Base-by-base conservation (phyloP, 2,797 vertebrate genomes). In the Enteromius viviparus region DNA sequence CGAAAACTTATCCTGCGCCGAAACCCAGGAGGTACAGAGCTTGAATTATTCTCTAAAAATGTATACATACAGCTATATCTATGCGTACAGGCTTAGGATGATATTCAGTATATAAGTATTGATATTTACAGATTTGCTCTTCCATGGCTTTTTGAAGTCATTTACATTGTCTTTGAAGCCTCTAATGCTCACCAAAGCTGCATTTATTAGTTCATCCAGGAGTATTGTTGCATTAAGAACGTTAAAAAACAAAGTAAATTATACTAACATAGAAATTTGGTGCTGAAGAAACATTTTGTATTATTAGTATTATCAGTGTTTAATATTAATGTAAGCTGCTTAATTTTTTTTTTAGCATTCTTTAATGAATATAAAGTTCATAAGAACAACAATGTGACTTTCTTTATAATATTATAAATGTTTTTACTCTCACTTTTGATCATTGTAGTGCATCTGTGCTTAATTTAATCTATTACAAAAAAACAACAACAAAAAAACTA, bases 1-100 rank as follows among this genome's bases (percentile, higher is more conserved):
- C 95, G 97, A 90, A 98, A 97, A 92, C 96, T 98, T 91, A 96
- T 98, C 90, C 94, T 97, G 84, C 96, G 96, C 89, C 94, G 96
- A 90, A 96, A 96, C 94, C 96, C 96, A 0, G 96, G 96, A 95
- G 96, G 96, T 97, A 88, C 70, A 85, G 9, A 78, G 58, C 60
- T 51, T 77, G 23, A 0, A 37, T 32, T 68, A 79, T 65, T 66
- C 23, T 45, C 32, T 72, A 51, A 68, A n/a, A 34, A 84, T 29
- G 42, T 29, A 66, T 32, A 69, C 37, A 60, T 26, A 40, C 5
- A 6, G n/a, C 11, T 42, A 14, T 15, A 42, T 26, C 14, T n/a
- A 11, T 23, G 6, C 26, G 17, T 19, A 21, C 4, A 74, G 26
- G 14, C 14, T 34, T 53, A 7, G 34, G 1, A 34, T 21, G 8